Evolutionary conservation across 2,113 vertebrate species (phyloP).

Genomic region (Equus przewalskii): DNA sequence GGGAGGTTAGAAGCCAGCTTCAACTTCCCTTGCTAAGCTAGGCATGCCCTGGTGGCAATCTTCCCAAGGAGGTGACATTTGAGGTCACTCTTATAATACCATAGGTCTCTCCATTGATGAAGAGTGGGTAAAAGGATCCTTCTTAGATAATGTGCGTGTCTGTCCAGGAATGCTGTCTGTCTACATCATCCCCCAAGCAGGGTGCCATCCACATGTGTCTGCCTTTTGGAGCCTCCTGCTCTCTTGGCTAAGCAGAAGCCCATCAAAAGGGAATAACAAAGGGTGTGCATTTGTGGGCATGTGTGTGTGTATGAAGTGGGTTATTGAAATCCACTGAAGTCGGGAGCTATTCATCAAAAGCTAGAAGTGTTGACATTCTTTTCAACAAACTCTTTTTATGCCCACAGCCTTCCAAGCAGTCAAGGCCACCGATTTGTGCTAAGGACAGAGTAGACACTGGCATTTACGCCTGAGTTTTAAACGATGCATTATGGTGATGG

Average conservation of each 20-base stretch:
- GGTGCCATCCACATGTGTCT: not conserved
- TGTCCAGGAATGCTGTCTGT: not conserved
- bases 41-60: too few relatives aligned
- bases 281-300: not conserved
- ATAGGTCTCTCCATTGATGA: not conserved
- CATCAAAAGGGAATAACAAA: not conserved
- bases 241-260: not conserved
- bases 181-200: too few relatives aligned
- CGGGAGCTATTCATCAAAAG: conserved; percentile 35
- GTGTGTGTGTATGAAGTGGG: not conserved
- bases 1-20: not conserved
- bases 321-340: conserved; percentile 31
- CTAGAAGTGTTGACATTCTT: conserved; percentile 6
- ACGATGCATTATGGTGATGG: not conserved
- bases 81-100: not conserved
- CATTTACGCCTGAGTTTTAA: conserved; percentile 8
- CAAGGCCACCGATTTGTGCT: not conserved
- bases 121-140: not conserved
- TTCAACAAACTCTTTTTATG: not conserved
- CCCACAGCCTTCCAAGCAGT: not conserved
- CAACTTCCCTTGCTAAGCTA: not conserved
- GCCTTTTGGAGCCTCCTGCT: not conserved
- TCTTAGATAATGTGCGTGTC: not conserved
- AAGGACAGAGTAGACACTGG: not conserved
- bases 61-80: not conserved